Evolutionary conservation across 2,113 vertebrate species (phyloP).

Genomic region (Henicopernis longicauda): DNA sequence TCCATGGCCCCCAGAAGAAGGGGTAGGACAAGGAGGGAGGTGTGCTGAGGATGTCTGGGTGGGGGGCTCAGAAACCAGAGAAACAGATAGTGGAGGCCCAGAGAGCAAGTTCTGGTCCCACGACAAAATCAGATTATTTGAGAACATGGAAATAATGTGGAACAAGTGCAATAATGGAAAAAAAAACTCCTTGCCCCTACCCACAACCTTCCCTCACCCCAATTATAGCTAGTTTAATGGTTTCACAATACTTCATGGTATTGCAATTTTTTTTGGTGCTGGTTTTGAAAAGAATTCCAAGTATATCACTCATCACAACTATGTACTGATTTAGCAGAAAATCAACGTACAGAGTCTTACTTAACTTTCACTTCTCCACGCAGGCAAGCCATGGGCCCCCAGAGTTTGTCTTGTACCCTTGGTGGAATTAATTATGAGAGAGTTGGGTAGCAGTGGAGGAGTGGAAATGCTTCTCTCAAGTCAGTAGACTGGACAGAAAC

Average conservation of each 20-base stretch:
- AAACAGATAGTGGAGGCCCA: background rate
- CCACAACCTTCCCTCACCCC: background rate
- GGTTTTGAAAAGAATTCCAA: conserved; percentile 23
- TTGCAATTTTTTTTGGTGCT: background rate
- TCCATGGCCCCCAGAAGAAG: background rate
- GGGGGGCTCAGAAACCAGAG: background rate
- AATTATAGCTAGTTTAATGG: background rate
- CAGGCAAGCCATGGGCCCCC: background rate
- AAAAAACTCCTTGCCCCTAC: background rate
- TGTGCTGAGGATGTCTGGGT: background rate
- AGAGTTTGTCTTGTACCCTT: background rate
- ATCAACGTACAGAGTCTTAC: background rate
- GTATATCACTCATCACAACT: background rate
- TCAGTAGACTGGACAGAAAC: background rate
- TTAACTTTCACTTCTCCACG: background rate
- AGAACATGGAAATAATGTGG: background rate
- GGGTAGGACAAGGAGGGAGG: background rate
- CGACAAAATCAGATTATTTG: background rate
- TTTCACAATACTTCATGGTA: background rate
- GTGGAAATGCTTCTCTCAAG: background rate
- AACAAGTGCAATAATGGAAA: background rate
- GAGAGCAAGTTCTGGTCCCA: background rate
- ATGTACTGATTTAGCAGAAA: conserved; percentile 7
- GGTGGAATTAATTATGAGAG: background rate
- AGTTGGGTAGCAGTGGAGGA: background rate